phyloP scores from a whole-genome alignment of 2,113 vertebrate species.

The Mungos mungo region DNA sequence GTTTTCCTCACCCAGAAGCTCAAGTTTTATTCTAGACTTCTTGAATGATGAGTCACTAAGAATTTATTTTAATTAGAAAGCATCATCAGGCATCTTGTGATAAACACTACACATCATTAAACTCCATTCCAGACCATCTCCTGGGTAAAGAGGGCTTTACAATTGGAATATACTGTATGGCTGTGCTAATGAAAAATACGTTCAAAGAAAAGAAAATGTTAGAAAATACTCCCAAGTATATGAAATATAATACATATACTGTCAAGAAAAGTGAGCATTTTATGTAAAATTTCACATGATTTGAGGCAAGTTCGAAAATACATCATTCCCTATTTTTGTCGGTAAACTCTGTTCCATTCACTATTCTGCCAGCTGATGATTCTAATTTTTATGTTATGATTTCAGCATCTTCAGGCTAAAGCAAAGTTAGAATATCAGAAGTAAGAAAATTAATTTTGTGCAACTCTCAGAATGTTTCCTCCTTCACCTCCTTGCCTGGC shows the following conservation, averaged over 20 bases:
- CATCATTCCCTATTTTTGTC: neutral
- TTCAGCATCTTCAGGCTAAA: neutral
- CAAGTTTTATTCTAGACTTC: neutral
- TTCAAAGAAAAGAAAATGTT: neutral
- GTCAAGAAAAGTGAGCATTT: neutral
- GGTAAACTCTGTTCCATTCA: neutral
- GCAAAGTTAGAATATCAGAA: neutral
- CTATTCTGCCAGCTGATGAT: neutral
- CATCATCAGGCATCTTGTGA: neutral
- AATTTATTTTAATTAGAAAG: neutral
- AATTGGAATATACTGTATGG: neutral
- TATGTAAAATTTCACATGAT: neutral
- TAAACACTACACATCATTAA: neutral
- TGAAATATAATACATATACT: neutral
- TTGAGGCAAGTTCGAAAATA: neutral
- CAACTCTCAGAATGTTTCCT: neutral
- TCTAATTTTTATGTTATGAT: neutral
- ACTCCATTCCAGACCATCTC: neutral
- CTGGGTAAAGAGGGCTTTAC: neutral
- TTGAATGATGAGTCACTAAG: neutral
- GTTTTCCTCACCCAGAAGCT: neutral
- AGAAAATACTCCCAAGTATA: neutral
- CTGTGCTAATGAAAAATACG: neutral
- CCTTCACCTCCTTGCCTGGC: neutral
- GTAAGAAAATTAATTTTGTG: neutral